Base-by-base conservation (phyloP, 37 sponge, comb jelly and placozoan genomes). In the Halichondria panicea region DNA sequence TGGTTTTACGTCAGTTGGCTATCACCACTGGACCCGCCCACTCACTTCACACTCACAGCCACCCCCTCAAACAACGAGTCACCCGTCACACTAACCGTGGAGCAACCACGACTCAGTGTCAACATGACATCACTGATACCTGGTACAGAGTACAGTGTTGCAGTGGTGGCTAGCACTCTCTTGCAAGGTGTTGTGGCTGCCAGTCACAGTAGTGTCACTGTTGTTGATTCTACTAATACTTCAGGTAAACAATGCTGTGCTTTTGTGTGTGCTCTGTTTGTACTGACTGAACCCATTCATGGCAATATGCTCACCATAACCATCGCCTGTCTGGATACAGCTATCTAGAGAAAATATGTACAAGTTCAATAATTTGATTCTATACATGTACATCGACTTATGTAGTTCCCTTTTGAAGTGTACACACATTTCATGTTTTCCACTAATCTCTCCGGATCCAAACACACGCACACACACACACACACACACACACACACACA, bases 61-160 rank as follows among this genome's bases (percentile, higher is more conserved):
- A 58, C 44, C 0, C 42, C 21, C 1, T 0, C 19, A 41, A 55
- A 58, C 25, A 35, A 6, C 13, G 3, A 38, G 1, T 27, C 30
- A 33, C 12, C 43, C 4, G 13, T 48, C 25, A 72, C 58, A 4
- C 4, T 15, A 27, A 21, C 31, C 34, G 60, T 35, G 21, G 31
- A 11, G 6, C 6, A 21, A 43, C 22, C 70, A 18, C 7, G 6
- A 1, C 31, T 58, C 11, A 19, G 43, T 21, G 28, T n/a, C 60
- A 59, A 59, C 36, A 33, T 70, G 31, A 70, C 53, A 13, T 59
- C 31, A 19, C 43, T 74, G 7, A 59, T 74, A 18, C 74, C 74
- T 24, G 31, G 44, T 6, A 24, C 44, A 9, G 61, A 74, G 60
- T 74, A 74, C 43, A 40, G 4, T 7, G 58, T 74, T 4, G n/a